Percentiles rank a stretch among this genome's conserved stretches.
phyloP scores from a whole-genome alignment of 2,888 invertebrate genomes.

The Epirrhoe tristata region DNA sequence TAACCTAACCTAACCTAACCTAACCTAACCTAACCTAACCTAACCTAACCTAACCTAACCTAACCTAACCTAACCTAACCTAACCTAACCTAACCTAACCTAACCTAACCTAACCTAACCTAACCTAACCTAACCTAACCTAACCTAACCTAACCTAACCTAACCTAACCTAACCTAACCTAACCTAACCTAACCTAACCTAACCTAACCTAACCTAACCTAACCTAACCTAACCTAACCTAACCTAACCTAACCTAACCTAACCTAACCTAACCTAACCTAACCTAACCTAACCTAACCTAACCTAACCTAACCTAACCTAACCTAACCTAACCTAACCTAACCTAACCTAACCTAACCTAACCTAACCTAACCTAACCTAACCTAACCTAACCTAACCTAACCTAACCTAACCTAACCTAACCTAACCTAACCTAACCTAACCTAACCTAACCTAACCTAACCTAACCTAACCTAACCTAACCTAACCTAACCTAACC shows the following conservation, averaged over 20 bases:
- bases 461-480: conserved; percentile 25
- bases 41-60: conserved; percentile 36
- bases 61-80: conserved; percentile 37
- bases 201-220: conserved; percentile 38
- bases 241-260: conserved; percentile 35
- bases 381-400: conserved; percentile 33
- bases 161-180: conserved; percentile 29
- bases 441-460: conserved; percentile 31
- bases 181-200: conserved; percentile 33
- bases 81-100: conserved; percentile 24
- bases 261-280: conserved; percentile 35
- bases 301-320: conserved; percentile 32
- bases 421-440: conserved; percentile 32
- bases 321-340: conserved; percentile 33
- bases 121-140: conserved; percentile 22
- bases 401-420: conserved; percentile 34
- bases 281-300: conserved; percentile 35
- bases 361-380: conserved; percentile 31
- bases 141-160: conserved; percentile 36
- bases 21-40: conserved; percentile 36
- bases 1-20: conserved; percentile 34
- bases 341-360: conserved; percentile 28
- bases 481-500: conserved; percentile 19
- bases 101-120: conserved; percentile 9
- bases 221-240: conserved; percentile 39